phyloP scores from a whole-genome alignment of 2,113 vertebrate species.

The Pachyramphus minor region DNA sequence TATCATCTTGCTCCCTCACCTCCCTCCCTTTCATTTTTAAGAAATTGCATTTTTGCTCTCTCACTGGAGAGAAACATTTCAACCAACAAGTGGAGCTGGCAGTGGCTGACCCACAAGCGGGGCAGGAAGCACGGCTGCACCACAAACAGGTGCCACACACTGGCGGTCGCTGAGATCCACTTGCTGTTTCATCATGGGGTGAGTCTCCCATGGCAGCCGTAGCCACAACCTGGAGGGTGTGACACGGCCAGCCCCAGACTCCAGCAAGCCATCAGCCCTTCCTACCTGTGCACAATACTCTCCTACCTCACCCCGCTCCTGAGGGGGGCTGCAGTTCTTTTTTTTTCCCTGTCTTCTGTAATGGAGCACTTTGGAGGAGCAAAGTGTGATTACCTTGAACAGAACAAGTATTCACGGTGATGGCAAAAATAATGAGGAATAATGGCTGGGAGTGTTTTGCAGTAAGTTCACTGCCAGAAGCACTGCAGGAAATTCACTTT shows the following conservation, averaged over 20 bases:
- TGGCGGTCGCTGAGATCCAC: fast-evolving
- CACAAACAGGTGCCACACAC: fast-evolving
- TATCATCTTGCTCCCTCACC: neutral
- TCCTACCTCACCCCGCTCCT: neutral
- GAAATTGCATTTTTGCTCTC: neutral
- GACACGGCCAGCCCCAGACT: neutral
- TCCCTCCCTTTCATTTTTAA: neutral
- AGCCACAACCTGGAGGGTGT: neutral
- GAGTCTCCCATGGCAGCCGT: fast-evolving
- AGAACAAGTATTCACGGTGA: neutral
- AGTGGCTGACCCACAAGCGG: neutral
- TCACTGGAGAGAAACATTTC: neutral
- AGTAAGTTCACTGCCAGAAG: neutral
- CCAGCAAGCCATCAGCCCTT: neutral
- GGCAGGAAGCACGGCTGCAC: neutral
- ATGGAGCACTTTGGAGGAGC: neutral
- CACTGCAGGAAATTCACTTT: neutral
- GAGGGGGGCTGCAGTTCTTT: neutral
- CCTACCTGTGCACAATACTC: neutral
- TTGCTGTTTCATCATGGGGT: fast-evolving
- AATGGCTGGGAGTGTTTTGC: neutral
- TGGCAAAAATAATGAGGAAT: neutral
- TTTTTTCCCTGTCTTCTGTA: neutral
- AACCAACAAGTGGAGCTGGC: neutral
- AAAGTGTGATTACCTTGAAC: neutral